Conservation (phyloP, 92 coral and sea anemone genomes). For the Ricordea florida region DNA sequence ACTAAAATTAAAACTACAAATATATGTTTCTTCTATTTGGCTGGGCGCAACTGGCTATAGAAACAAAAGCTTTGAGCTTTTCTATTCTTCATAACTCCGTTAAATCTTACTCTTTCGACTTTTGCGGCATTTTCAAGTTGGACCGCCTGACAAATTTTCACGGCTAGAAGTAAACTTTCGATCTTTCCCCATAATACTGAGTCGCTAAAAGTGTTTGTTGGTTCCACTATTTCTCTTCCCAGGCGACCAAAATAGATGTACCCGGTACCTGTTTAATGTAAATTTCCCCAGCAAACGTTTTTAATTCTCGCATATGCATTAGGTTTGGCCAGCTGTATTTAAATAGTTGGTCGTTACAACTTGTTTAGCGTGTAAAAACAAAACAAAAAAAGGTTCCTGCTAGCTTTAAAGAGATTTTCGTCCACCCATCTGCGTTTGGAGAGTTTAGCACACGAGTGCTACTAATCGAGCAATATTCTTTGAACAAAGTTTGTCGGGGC, state of each 20-base stretch:
- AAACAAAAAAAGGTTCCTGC: constrained; percentile 26
- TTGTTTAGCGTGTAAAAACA: constrained; percentile 48
- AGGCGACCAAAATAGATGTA: constrained; percentile 1
- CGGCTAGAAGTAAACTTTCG: not conserved
- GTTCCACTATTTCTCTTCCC: not conserved
- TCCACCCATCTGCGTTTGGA: constrained; percentile 39
- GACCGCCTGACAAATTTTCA: not conserved
- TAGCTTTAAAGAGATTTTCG: constrained; percentile 8
- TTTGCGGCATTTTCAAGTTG: not conserved
- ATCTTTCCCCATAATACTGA: no score
- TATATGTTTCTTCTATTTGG: not conserved
- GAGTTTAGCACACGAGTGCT: constrained; percentile 18
- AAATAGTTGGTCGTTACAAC: constrained; percentile 50
- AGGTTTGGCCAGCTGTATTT: constrained; percentile 27
- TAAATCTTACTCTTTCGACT: not conserved
- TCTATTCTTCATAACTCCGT: not conserved
- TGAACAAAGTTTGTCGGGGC: not conserved
- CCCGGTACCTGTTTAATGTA: constrained; percentile 41
- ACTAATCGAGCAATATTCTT: not conserved
- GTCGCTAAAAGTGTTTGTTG: not conserved
- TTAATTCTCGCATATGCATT: constrained; percentile 22
- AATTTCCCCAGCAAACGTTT: constrained; percentile 4
- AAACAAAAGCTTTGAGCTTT: no score
- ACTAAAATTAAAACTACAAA: constrained; percentile 8
- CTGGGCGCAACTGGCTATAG: no score